Percentiles rank a stretch among this genome's conserved stretches.
These are phyloP conservation scores for Atta colombica DNA, from an alignment of 1,140 invertebrate species.

Conservation along the genomic window DNA sequence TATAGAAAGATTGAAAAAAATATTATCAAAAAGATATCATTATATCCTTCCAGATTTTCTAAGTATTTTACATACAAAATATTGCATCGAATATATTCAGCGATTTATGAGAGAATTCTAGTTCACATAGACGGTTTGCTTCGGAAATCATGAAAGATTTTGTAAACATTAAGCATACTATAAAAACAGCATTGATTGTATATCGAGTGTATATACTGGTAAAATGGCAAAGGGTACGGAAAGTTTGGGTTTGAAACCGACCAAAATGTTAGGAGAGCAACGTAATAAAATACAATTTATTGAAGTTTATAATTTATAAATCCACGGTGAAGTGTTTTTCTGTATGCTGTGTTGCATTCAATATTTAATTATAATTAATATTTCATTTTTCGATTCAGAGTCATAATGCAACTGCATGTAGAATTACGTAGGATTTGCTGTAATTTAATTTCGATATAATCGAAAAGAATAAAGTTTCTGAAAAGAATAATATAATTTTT, in stretches of 20 bases:
- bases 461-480: neutral
- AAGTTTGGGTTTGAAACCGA: slow-evolving; percentile 4
- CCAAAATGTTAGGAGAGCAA: slow-evolving; percentile 24
- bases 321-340: neutral
- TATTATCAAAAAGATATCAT: neutral
- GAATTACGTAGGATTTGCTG: neutral
- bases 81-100: neutral
- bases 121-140: neutral
- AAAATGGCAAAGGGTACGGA: slow-evolving; percentile 34
- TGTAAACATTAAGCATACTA: neutral
- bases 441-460: neutral
- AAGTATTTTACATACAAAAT: neutral
- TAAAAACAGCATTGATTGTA: neutral
- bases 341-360: neutral
- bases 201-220: neutral
- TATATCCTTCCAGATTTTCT: neutral
- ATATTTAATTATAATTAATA: slow-evolving; percentile 31
- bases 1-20: slow-evolving; percentile 3
- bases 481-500: neutral
- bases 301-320: slow-evolving; percentile 9
- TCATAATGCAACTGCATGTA: neutral
- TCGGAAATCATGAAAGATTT: neutral
- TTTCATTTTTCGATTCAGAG: neutral
- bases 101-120: neutral
- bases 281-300: slow-evolving; percentile 35